phyloP scores from a whole-genome alignment of 2,113 vertebrate species.

The Dicerorhinus sumatrensis region DNA sequence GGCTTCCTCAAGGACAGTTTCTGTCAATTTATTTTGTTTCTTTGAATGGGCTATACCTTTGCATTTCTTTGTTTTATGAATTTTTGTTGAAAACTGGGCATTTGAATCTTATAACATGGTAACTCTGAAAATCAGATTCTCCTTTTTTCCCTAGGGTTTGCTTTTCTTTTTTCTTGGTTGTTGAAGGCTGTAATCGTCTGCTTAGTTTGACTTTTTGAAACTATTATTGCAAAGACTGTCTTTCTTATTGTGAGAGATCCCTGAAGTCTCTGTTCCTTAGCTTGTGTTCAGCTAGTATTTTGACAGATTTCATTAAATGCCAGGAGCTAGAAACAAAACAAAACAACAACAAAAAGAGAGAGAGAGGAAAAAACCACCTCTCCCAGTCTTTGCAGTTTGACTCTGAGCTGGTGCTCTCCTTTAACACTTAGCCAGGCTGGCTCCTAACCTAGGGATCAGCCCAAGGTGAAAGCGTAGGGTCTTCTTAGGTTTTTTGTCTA shows the following conservation, averaged over 20 bases:
- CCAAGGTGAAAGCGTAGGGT: background rate
- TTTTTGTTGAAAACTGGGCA: background rate
- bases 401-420: background rate
- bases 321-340: background rate
- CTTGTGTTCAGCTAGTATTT: background rate
- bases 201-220: background rate
- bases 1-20: background rate
- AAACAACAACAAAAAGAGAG: background rate
- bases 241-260: background rate
- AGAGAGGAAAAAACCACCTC: background rate
- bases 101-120: background rate
- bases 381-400: background rate
- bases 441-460: background rate
- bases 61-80: background rate
- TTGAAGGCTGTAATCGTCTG: background rate
- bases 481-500: background rate
- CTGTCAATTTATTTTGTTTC: background rate
- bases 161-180: background rate
- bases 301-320: background rate
- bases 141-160: background rate
- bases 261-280: background rate
- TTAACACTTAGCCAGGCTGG: background rate
- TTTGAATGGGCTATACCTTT: background rate
- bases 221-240: background rate
- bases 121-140: background rate